phyloP scores from a whole-genome alignment of 37 sponge, comb jelly and placozoan genomes.

The Oopsacas minuta region DNA sequence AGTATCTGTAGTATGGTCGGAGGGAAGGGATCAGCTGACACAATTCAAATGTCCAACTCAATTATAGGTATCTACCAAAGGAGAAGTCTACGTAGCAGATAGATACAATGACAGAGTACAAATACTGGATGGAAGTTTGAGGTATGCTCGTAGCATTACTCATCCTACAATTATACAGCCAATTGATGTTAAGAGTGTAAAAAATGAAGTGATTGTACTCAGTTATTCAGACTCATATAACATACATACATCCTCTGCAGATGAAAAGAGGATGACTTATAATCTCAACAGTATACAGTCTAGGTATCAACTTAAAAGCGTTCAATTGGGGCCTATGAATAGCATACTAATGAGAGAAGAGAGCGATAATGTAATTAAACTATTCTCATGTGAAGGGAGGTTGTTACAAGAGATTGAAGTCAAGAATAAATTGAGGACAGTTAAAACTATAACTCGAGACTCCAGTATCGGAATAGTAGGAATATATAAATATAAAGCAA shows the following conservation, averaged over 20 bases:
- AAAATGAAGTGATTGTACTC: not conserved
- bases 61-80: not conserved
- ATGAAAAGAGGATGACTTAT: not conserved
- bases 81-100: constrained; percentile 4
- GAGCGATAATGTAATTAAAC: too few species aligned
- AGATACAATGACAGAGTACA: not conserved
- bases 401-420: too few species aligned
- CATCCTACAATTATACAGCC: not conserved
- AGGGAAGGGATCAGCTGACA: not conserved
- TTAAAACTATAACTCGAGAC: too few species aligned
- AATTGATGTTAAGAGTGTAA: not conserved
- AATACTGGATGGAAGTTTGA: not conserved
- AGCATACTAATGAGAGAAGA: too few species aligned
- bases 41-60: not conserved
- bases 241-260: not conserved
- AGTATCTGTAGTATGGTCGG: not conserved
- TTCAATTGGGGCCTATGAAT: too few species aligned
- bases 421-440: too few species aligned
- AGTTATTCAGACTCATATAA: not conserved
- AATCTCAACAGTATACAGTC: too few species aligned
- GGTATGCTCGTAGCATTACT: not conserved
- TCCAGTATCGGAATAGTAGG: too few species aligned
- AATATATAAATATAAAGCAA: too few species aligned
- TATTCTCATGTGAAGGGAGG: too few species aligned
- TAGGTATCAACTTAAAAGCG: too few species aligned